These are phyloP conservation scores for Gymnobelideus leadbeateri DNA, from an alignment of 2,113 vertebrate species.

Conservation along the genomic window DNA sequence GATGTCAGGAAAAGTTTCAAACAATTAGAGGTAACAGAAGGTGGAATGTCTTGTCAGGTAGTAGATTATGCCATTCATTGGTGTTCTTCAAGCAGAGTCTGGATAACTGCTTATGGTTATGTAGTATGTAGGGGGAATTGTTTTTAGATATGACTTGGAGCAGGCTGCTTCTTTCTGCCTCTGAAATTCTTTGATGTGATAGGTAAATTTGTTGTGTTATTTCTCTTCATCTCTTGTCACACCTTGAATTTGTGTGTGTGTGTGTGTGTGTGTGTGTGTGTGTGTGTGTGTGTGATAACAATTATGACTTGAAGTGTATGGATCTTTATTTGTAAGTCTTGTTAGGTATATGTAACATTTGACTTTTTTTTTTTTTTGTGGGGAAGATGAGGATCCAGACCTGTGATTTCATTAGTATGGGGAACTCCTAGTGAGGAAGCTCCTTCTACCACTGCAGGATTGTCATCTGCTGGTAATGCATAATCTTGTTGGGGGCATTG, in stretches of 20 bases:
- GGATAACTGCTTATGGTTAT: not conserved
- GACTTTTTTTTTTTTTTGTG: not conserved
- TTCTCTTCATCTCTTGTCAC: not conserved
- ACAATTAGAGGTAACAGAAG: not conserved
- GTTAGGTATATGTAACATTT: not conserved
- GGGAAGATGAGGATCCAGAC: not conserved
- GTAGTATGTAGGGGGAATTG: not conserved
- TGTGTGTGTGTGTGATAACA: not conserved
- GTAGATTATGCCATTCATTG: not conserved
- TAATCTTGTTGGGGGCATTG: not conserved
- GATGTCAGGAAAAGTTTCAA: not conserved
- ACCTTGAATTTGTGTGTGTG: not conserved
- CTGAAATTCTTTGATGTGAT: not conserved
- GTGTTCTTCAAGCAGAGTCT: not conserved
- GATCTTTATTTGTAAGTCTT: not conserved
- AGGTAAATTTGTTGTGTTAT: not conserved
- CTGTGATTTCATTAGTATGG: not conserved
- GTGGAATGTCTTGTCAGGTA: not conserved
- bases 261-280: no score
- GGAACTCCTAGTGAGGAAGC: not conserved
- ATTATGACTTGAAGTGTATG: not conserved
- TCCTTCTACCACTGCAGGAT: not conserved
- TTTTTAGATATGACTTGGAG: not conserved
- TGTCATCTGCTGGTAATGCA: not conserved
- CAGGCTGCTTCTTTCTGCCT: not conserved